These are phyloP conservation scores for Anodontia alba DNA, from an alignment of 2,888 invertebrate genomes.

Conservation along the genomic window DNA sequence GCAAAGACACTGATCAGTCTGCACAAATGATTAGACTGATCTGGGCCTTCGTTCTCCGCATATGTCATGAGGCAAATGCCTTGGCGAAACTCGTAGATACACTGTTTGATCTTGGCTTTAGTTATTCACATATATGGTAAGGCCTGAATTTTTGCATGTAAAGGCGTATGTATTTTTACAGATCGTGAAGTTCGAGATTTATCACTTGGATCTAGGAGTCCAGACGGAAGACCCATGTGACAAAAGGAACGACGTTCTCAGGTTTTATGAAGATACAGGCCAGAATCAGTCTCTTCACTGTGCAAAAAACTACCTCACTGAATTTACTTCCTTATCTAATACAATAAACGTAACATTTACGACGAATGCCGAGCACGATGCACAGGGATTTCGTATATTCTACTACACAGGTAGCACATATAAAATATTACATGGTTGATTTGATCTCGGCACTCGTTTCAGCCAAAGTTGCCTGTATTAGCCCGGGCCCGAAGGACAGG, in stretches of 20 bases:
- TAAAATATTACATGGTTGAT: too few species aligned
- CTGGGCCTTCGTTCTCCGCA: too few species aligned
- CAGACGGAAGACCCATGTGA: constrained; percentile 70
- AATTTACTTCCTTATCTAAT: constrained; percentile 73
- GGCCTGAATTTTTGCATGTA: too few species aligned
- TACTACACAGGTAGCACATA: constrained; percentile 80
- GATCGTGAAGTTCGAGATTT: constrained; percentile 76
- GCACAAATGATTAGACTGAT: too few species aligned
- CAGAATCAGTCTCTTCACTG: constrained; percentile 68
- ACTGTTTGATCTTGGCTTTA: too few species aligned
- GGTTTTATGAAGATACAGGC: constrained; percentile 68
- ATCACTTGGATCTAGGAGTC: constrained; percentile 78
- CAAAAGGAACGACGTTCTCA: constrained; percentile 70
- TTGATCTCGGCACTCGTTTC: too few species aligned
- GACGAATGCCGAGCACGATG: constrained; percentile 76
- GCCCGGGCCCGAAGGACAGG: too few species aligned
- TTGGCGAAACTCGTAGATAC: too few species aligned
- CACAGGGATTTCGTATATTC: constrained; percentile 79
- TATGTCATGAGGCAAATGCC: too few species aligned
- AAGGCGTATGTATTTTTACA: too few species aligned
- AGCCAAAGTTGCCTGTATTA: not conserved
- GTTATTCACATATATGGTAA: too few species aligned
- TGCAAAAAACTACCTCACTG: constrained; percentile 71
- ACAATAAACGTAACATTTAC: constrained; percentile 71
- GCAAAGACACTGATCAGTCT: too few species aligned